These are phyloP conservation scores for Antechinus flavipes DNA, from an alignment of 2,113 vertebrate genomes.

Conservation along the genomic window DNA sequence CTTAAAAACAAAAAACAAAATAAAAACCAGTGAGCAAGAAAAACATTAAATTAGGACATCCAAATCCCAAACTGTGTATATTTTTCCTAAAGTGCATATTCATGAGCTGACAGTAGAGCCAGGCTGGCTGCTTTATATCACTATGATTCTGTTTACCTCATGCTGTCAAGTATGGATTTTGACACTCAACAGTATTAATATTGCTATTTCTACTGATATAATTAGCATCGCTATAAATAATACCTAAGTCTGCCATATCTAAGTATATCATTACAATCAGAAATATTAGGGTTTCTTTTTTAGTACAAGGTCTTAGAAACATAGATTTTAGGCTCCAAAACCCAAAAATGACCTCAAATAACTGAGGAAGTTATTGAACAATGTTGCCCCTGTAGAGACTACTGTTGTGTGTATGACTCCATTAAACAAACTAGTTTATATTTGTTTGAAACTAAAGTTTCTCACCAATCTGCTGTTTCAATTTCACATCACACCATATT, in stretches of 20 bases:
- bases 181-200: slow-evolving; percentile 87
- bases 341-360: slow-evolving; percentile 56
- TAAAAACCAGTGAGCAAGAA: slow-evolving; percentile 12
- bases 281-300: slow-evolving; percentile 76
- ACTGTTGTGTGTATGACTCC: slow-evolving; percentile 79
- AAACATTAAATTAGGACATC: slow-evolving; percentile 56
- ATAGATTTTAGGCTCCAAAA: slow-evolving; percentile 72
- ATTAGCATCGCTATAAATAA: slow-evolving; percentile 87
- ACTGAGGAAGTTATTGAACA: slow-evolving; percentile 58
- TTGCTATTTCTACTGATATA: slow-evolving; percentile 89
- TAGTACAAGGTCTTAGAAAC: slow-evolving; percentile 75
- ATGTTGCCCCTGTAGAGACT: slow-evolving; percentile 77
- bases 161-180: slow-evolving; percentile 85
- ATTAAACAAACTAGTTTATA: slow-evolving; percentile 84
- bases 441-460: slow-evolving; percentile 87
- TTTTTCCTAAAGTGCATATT: slow-evolving; percentile 83
- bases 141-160: slow-evolving; percentile 84
- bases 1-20: slow-evolving; percentile 13
- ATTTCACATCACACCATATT: slow-evolving; percentile 78
- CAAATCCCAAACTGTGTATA: slow-evolving; percentile 76
- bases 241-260: slow-evolving; percentile 82
- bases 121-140: slow-evolving; percentile 85
- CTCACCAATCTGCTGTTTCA: slow-evolving; percentile 85
- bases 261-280: slow-evolving; percentile 81
- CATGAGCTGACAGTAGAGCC: slow-evolving; percentile 85